Conservation (phyloP, 2,888 invertebrate genomes). For the Mesoligia furuncula region DNA sequence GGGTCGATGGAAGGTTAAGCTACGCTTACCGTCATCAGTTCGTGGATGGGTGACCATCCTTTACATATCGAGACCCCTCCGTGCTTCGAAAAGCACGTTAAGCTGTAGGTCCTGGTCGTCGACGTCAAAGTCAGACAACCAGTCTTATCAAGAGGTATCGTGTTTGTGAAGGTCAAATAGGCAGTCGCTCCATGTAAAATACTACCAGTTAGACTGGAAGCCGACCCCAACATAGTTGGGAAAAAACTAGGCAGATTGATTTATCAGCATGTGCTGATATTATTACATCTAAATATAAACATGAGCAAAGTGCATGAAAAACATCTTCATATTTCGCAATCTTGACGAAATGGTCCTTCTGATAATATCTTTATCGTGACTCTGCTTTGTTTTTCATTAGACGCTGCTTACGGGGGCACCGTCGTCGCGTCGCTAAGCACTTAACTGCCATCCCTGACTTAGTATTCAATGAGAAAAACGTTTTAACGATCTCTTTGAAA, state of each 20-base stretch:
- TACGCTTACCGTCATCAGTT: background rate
- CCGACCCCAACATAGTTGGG: background rate
- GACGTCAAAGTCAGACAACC: background rate
- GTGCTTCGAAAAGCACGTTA: background rate
- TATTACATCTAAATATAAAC: background rate
- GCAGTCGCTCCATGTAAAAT: background rate
- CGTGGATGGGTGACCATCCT: background rate
- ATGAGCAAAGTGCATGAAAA: background rate
- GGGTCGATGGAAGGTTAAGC: background rate
- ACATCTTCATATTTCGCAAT: background rate
- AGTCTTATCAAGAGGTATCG: background rate
- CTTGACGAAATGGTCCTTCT: slow-evolving; percentile 41
- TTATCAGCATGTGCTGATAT: background rate
- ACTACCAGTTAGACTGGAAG: background rate
- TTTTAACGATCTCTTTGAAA: slow-evolving; percentile 65
- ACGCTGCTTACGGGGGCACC: slow-evolving; percentile 75
- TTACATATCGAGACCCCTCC: background rate
- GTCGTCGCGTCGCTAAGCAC: slow-evolving; percentile 67
- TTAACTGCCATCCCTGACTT: slow-evolving; percentile 71
- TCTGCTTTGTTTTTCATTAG: slow-evolving; percentile 86
- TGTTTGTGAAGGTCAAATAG: background rate
- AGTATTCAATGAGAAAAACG: slow-evolving; percentile 70
- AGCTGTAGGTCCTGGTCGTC: background rate
- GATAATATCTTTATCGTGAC: background rate
- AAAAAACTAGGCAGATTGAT: background rate